These are phyloP conservation scores for Hemibagrus guttatus DNA, from an alignment of 2,797 vertebrate species.

Conservation along the genomic window DNA sequence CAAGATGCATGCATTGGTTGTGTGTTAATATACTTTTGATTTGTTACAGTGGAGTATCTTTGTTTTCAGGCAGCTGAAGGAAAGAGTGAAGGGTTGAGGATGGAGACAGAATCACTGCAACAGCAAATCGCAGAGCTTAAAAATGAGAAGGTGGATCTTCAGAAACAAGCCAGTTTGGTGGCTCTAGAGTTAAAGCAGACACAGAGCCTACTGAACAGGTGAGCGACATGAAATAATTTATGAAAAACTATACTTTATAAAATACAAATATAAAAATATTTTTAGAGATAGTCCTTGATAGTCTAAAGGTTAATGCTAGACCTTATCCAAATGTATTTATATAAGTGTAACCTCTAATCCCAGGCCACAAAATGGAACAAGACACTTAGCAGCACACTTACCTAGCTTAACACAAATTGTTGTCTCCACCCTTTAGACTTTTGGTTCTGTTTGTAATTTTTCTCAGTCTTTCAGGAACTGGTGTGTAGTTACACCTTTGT, in stretches of 20 bases:
- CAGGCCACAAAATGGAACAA: not conserved
- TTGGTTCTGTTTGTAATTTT: not conserved
- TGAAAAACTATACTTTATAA: too few species aligned
- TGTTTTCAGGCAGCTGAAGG: constrained; percentile 34
- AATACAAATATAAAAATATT: too few species aligned
- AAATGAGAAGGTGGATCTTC: constrained; percentile 33
- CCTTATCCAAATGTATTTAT: not conserved
- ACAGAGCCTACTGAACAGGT: constrained; percentile 45
- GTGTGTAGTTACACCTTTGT: not conserved
- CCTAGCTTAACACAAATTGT: not conserved
- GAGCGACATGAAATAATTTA: not conserved
- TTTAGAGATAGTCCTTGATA: not conserved
- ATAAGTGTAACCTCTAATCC: not conserved
- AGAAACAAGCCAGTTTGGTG: constrained; percentile 35
- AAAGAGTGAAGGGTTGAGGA: constrained; percentile 10
- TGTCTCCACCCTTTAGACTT: not conserved
- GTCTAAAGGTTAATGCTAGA: not conserved
- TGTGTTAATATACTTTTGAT: not conserved
- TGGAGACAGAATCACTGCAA: constrained; percentile 44
- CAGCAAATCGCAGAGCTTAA: constrained; percentile 32
- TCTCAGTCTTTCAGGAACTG: not conserved
- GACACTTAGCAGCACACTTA: not conserved
- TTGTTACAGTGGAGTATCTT: not conserved
- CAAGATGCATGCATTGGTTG: not conserved
- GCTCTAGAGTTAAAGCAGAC: constrained; percentile 44